These are phyloP conservation scores for Agapostemon virescens DNA, from an alignment of 2,888 invertebrate genomes.

Conservation along the genomic window DNA sequence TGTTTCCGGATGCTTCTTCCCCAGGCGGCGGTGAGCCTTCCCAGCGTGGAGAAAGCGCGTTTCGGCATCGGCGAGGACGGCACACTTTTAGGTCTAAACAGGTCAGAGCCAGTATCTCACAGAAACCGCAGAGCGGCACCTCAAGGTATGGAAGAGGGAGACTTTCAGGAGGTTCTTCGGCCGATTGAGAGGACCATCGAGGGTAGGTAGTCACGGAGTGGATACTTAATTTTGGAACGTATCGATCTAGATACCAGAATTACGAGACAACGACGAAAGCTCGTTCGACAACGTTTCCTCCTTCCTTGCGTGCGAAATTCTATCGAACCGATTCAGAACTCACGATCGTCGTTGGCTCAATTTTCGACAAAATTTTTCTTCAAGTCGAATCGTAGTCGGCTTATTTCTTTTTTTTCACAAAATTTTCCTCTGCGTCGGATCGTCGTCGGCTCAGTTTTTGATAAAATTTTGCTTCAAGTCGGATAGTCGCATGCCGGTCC, in stretches of 20 bases:
- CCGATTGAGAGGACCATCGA: not conserved
- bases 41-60: conserved; percentile 93
- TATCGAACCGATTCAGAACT: not conserved
- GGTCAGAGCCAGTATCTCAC: conserved; percentile 80
- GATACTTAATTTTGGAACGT: conserved; percentile 11
- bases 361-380: not conserved
- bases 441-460: not conserved
- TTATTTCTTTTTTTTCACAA: no score
- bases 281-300: conserved; percentile 15
- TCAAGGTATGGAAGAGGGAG: conserved; percentile 69
- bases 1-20: conserved; percentile 92
- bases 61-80: conserved; percentile 97
- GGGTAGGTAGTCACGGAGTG: conserved; percentile 1
- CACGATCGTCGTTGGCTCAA: not conserved
- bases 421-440: no score
- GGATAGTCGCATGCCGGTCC: not conserved
- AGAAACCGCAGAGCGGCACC: conserved; percentile 79
- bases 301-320: not conserved
- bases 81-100: conserved; percentile 92
- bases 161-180: conserved; percentile 11
- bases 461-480: not conserved
- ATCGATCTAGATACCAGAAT: conserved; percentile 28
- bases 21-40: conserved; percentile 95
- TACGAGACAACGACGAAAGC: conserved; percentile 60
- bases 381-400: no score